Conservation (phyloP, 2,797 vertebrate species). For the Phalanger gymnotis region DNA sequence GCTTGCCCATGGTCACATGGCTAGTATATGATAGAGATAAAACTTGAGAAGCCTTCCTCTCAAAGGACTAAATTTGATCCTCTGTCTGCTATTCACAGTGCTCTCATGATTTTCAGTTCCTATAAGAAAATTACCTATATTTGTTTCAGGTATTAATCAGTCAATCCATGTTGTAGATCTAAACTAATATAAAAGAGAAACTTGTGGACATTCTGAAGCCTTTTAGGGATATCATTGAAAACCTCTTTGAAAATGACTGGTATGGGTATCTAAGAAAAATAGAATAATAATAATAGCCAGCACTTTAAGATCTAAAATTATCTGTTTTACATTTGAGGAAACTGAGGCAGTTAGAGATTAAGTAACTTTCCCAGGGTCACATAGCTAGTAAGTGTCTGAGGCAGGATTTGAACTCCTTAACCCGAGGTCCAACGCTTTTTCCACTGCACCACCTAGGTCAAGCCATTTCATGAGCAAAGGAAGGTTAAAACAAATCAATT, state of each 20-base stretch:
- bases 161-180: background rate
- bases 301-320: background rate
- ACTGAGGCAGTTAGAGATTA: background rate
- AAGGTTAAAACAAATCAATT: background rate
- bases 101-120: background rate
- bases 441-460: background rate
- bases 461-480: background rate
- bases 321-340: constrained; percentile 21
- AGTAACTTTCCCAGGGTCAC: background rate
- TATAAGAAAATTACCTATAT: background rate
- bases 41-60: background rate
- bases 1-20: too few species aligned
- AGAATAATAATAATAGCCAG: background rate
- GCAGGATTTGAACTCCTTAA: constrained; percentile 13
- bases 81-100: background rate
- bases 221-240: background rate
- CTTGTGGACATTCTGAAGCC: background rate
- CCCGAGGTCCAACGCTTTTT: background rate
- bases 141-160: background rate
- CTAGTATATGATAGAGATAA: background rate
- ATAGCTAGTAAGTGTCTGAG: background rate
- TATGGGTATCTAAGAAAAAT: background rate
- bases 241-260: background rate
- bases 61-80: background rate
- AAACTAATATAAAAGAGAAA: background rate